These are phyloP conservation scores for Epizoanthus scotinus DNA, from an alignment of 92 coral and sea anemone genomes.

Conservation along the genomic window DNA sequence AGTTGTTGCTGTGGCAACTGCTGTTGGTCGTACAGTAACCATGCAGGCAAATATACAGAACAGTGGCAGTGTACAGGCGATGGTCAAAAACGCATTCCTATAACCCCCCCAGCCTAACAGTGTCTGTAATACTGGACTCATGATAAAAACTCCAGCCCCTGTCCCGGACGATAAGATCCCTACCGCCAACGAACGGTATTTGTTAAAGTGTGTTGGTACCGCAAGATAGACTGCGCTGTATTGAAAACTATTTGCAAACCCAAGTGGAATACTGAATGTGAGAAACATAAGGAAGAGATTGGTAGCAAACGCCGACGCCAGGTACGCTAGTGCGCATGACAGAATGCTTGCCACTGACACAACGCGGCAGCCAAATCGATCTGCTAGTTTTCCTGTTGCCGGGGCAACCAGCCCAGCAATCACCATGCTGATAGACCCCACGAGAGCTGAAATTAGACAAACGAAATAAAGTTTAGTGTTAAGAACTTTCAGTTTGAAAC, in stretches of 20 bases:
- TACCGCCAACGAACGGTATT: neutral
- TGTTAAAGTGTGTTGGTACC: conserved; percentile 5
- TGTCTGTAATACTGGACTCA: conserved; percentile 6
- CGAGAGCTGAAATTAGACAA: conserved; percentile 2
- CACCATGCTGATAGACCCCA: neutral
- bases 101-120: neutral
- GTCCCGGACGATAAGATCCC: neutral
- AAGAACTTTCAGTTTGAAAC: too few species aligned
- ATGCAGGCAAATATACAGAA: neutral
- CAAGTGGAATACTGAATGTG: conserved; percentile 1
- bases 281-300: neutral
- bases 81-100: neutral
- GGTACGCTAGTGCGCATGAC: neutral
- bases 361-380: conserved; percentile 7
- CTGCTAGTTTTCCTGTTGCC: neutral
- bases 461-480: neutral
- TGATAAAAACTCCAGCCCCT: neutral
- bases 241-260: neutral
- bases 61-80: neutral
- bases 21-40: neutral
- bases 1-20: neutral
- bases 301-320: neutral
- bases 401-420: conserved; percentile 3
- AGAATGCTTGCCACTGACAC: neutral
- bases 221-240: neutral